These are phyloP conservation scores for Sandelia bainsii DNA, from an alignment of 2,797 vertebrate species.

Conservation along the genomic window DNA sequence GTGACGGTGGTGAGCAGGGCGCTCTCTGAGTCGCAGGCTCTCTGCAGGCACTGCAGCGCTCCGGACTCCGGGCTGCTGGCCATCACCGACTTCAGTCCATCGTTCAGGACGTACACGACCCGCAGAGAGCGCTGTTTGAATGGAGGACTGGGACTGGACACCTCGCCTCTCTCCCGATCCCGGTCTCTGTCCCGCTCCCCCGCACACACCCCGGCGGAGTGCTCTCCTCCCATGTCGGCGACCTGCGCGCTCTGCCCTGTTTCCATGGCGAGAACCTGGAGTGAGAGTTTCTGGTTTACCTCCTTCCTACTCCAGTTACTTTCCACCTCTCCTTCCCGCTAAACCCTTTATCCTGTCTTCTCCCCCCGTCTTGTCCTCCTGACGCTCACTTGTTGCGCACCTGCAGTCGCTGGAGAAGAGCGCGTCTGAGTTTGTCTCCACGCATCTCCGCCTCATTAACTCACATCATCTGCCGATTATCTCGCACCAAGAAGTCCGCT, in stretches of 20 bases:
- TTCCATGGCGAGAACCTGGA: slow-evolving; percentile 65
- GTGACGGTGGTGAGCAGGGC: slow-evolving; percentile 88
- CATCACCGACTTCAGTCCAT: slow-evolving; percentile 84
- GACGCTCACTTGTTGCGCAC: slow-evolving; percentile 64
- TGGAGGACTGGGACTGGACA: slow-evolving; percentile 75
- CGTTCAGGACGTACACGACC: slow-evolving; percentile 90
- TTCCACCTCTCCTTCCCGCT: slow-evolving; percentile 35
- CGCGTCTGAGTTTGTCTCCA: slow-evolving; percentile 68
- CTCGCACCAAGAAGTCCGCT: slow-evolving; percentile 75
- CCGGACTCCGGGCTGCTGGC: slow-evolving; percentile 91
- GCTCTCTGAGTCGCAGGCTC: slow-evolving; percentile 90
- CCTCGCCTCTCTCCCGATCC: slow-evolving; percentile 73
- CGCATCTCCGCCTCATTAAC: slow-evolving; percentile 82
- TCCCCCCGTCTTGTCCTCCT: slow-evolving; percentile 43
- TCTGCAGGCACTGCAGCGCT: slow-evolving; percentile 88
- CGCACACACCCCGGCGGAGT: slow-evolving; percentile 50
- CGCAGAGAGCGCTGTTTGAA: slow-evolving; percentile 86
- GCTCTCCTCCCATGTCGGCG: slow-evolving; percentile 74
- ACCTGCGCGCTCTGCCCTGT: slow-evolving; percentile 70
- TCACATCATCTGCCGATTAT: slow-evolving; percentile 79
- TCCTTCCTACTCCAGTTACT: slow-evolving; percentile 22
- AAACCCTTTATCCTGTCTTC: slow-evolving; percentile 28
- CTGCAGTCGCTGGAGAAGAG: slow-evolving; percentile 61
- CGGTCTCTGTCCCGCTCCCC: slow-evolving; percentile 48
- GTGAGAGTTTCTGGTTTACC: slow-evolving; percentile 13